A percentile compares a stretch with the other conserved stretches of the same genome.
These are phyloP conservation scores for Pedicia rivosa DNA, from an alignment of 2,888 invertebrate species.

Conservation along the genomic window DNA sequence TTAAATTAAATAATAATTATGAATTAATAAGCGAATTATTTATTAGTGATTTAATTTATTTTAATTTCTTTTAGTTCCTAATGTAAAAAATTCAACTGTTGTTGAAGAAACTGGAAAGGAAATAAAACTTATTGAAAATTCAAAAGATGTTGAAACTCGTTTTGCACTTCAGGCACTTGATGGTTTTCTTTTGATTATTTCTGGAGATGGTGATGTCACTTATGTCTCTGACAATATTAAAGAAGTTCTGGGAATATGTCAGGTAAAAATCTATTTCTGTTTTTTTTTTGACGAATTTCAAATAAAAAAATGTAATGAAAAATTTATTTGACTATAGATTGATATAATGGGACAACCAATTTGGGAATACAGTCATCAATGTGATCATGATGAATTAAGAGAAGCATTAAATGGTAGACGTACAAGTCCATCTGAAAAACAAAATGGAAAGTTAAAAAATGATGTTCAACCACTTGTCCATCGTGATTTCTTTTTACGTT, in stretches of 20 bases:
- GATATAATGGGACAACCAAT: constrained; percentile 91
- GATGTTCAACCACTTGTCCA: constrained; percentile 22
- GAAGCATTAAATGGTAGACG: constrained; percentile 36
- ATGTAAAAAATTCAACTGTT: constrained; percentile 4
- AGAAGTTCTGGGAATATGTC: constrained; percentile 79
- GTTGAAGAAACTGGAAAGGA: constrained; percentile 7
- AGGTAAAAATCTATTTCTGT: constrained; percentile 41
- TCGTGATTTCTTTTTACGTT: constrained; percentile 35
- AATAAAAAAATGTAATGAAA: constrained; percentile 3
- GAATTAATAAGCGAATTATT: no score
- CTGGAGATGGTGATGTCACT: constrained; percentile 79
- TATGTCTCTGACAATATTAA: constrained; percentile 85
- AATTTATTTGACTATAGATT: constrained; percentile 46
- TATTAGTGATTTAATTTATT: no score
- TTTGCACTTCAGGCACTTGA: constrained; percentile 52
- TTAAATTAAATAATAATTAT: no score
- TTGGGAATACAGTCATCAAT: constrained; percentile 87
- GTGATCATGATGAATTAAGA: constrained; percentile 84
- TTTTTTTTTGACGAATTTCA: no score
- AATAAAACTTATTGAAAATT: constrained; percentile 22
- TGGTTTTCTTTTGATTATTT: constrained; percentile 78
- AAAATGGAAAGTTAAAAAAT: constrained; percentile 10
- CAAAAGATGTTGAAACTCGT: constrained; percentile 25
- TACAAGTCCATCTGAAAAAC: constrained; percentile 5
- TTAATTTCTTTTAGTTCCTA: constrained; percentile 9